A percentile compares a stretch with the other conserved stretches of the same genome.
These are phyloP conservation scores for Saxidomus purpurata DNA, from an alignment of 1,140 invertebrate genomes.

Conservation along the genomic window DNA sequence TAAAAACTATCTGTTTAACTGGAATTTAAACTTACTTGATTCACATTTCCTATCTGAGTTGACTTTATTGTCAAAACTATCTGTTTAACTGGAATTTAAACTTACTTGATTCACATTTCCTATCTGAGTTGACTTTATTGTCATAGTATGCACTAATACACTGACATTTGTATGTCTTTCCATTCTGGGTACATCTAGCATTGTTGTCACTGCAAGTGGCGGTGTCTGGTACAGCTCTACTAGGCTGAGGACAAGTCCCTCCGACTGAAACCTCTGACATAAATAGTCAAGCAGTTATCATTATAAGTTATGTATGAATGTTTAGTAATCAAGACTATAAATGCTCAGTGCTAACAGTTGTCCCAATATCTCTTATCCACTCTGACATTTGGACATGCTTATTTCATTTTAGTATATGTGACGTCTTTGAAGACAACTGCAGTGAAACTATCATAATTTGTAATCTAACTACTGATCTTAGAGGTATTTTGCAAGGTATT, in stretches of 20 bases:
- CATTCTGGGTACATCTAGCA: background rate
- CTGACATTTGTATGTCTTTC: background rate
- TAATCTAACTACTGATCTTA: too few species aligned
- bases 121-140: background rate
- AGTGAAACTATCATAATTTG: too few species aligned
- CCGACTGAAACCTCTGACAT: background rate
- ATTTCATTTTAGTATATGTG: too few species aligned
- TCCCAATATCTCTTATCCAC: background rate
- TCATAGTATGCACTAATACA: background rate
- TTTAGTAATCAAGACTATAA: background rate
- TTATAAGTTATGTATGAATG: background rate
- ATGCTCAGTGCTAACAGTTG: background rate
- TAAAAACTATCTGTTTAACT: too few species aligned
- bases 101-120: too few species aligned
- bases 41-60: background rate
- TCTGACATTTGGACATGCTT: too few species aligned
- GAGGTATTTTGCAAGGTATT: too few species aligned
- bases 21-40: too few species aligned
- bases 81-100: too few species aligned
- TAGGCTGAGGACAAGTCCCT: background rate
- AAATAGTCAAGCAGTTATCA: background rate
- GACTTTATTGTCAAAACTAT: background rate
- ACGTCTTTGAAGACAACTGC: too few species aligned
- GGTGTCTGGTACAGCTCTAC: background rate
- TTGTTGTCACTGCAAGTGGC: background rate